Evolutionary conservation across 2,888 invertebrate genomes (phyloP), one percentile per base, ranked within the genome.

Genomic region (Agrotis clavis): DNA sequence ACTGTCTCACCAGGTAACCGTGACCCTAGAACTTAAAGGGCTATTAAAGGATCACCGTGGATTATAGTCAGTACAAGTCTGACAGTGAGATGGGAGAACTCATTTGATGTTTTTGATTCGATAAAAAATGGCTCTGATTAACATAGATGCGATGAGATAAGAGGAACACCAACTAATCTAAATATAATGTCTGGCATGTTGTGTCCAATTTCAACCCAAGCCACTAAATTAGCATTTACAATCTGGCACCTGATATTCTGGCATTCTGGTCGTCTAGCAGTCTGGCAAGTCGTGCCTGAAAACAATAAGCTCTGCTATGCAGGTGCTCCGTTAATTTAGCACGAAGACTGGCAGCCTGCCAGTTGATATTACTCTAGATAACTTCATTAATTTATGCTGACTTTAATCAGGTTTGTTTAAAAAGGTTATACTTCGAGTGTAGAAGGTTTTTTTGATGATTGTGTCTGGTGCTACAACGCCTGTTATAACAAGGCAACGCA

Each of bases 281-380:
- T 60, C 78, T 74, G 69, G 75, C 75, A 67, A 66, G 51, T 64
- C 67, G 54, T 70, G 74, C 71, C 73, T 76, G 73, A 74, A 81
- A 85, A 83, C 84, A 83, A 84, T 83, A 85, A 76, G 77, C 82
- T 53, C 54, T 35, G 69, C 66, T 45, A 51, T 80, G 84, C 84
- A 85, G 85, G 85, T 85, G 85, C 74, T 73, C 75, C 66, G 65
- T 75, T 82, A 82, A 83, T 85, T 80, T 80, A 72, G 73, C 70
- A 68, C 47, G 60, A 51, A 54, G 54, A 50, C 76, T 85, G 85
- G 85, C 82, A 54, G 2, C 16, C 18, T 60, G 85, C 85, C 83
- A 77, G 45, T 4, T 48, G 50, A 60, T 71, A 67, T 85, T 68
- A 77, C 57, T 83, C 81, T 73, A 61, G 71, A 77, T 66, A 57